Evolutionary conservation across 2,888 invertebrate genomes (phyloP), one percentile per base, ranked within the genome.

Genomic region (Philhelius pedissequus): DNA sequence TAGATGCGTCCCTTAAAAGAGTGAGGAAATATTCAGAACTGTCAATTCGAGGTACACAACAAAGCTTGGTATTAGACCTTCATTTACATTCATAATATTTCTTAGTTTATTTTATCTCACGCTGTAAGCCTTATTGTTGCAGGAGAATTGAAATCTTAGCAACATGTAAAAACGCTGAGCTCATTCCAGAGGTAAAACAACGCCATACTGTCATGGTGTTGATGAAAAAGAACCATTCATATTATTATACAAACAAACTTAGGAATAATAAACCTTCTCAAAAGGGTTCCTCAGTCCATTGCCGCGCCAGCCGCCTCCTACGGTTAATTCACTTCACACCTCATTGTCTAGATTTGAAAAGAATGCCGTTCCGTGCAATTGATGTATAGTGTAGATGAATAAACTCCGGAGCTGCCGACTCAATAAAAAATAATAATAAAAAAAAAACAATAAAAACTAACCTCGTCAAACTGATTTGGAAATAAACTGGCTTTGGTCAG

Each of bases 321-420:
- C 38, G 38, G 27, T 45, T 52, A 68, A 52, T 69, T 27, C 15
- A 52, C 18, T 73, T 80, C 79, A 74, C 79, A 74, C 74, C 79
- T 80, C 60, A 69, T 80, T 80, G 74, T 80, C n/a, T 62, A 32
- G 35, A 54, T 54, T 62, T 54, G 15, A 43, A 74, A 79, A 69
- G 45, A 70, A 45, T 48, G 30, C 48, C 54, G 60, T 45, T 11
- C 27, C 38, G 1, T 45, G 74, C n/a, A n/a, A 43, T 43, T n/a
- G 50, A 15, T 20, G 52, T 18, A 18, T n/a, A 40, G 11, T 20
- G 52, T 18, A 18, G 18, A 43, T 52, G 27, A 52, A 5, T n/a
- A n/a, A 50, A 50, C 7, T n/a, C 50, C 27, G 50, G 13, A 30
- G 30, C 32, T 40, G 27, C 30, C 27, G 73, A 32, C 50, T 54